These are phyloP conservation scores for Anolis carolinensis DNA, from an alignment of 2,113 vertebrate genomes.

Conservation along the genomic window DNA sequence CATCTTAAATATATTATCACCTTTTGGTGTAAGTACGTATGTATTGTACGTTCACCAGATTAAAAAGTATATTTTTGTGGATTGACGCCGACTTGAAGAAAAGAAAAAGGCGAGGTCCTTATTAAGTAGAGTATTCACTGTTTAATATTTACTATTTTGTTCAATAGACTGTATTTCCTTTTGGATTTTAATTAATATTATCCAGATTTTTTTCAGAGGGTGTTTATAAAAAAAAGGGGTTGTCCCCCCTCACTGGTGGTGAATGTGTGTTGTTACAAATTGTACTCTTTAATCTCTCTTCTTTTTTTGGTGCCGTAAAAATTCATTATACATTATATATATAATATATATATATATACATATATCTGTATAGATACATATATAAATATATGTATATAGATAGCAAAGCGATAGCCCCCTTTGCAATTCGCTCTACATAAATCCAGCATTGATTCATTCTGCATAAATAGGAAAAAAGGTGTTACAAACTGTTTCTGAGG, in stretches of 20 bases:
- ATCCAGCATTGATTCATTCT: constrained; percentile 78
- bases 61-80: constrained; percentile 99
- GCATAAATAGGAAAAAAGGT: constrained; percentile 76
- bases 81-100: constrained; percentile 92
- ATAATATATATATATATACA: constrained; percentile 79
- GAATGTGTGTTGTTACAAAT: constrained; percentile 86
- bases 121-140: constrained; percentile 93
- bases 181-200: constrained; percentile 86
- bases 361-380: constrained; percentile 62
- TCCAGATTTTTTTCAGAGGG: constrained; percentile 83
- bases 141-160: constrained; percentile 96
- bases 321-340: constrained; percentile 85
- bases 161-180: constrained; percentile 93
- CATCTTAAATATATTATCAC: constrained; percentile 96
- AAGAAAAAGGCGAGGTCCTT: constrained; percentile 85
- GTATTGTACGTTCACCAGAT: constrained; percentile 93
- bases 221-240: constrained; percentile 75
- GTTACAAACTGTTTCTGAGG: constrained; percentile 75
- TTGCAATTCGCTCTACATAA: constrained; percentile 11
- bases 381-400: constrained; percentile 82
- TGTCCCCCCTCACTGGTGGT: constrained; percentile 83
- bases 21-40: constrained; percentile 90
- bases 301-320: constrained; percentile 82
- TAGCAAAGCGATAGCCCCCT: constrained; percentile 79
- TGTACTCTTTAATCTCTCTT: constrained; percentile 71